Percentiles rank a stretch among this genome's conserved stretches.
Conservation (phyloP, 1,140 invertebrate species). For the Goniozus legneri region DNA sequence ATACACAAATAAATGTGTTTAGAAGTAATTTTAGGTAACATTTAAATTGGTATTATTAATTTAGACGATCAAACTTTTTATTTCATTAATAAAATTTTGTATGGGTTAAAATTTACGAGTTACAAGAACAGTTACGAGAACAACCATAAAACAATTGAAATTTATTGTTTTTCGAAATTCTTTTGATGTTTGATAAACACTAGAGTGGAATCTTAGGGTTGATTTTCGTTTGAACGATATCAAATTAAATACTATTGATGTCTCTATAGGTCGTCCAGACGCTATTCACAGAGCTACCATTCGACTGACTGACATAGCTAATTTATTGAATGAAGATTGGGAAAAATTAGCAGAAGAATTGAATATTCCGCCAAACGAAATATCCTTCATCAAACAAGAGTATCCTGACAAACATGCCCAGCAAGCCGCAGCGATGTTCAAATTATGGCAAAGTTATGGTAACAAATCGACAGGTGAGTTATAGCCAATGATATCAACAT, state of each 20-base stretch:
- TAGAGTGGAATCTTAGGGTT: too few relatives aligned
- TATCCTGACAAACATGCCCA: constrained; percentile 80
- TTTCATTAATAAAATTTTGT: too few relatives aligned
- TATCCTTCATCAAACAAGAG: constrained; percentile 83
- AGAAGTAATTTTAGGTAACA: too few relatives aligned
- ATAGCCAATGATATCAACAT: too few relatives aligned
- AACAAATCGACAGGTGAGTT: constrained; percentile 73
- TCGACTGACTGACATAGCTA: constrained; percentile 87
- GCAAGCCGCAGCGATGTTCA: constrained; percentile 90
- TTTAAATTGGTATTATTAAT: too few relatives aligned
- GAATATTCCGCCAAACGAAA: constrained; percentile 80
- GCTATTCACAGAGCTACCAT: constrained; percentile 74
- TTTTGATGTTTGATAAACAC: neutral
- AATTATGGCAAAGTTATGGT: constrained; percentile 76
- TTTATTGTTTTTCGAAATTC: too few relatives aligned
- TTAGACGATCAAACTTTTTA: too few relatives aligned
- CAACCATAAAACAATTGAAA: neutral
- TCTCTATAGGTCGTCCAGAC: constrained; percentile 58
- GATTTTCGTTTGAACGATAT: too few relatives aligned
- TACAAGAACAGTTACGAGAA: too few relatives aligned
- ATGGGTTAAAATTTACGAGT: too few relatives aligned
- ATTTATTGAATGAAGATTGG: constrained; percentile 90
- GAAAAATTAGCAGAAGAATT: constrained; percentile 80
- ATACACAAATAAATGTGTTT: too few relatives aligned
- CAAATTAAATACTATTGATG: neutral